Base-by-base conservation (phyloP, 2,113 vertebrate species). In the Nicator chloris region DNA sequence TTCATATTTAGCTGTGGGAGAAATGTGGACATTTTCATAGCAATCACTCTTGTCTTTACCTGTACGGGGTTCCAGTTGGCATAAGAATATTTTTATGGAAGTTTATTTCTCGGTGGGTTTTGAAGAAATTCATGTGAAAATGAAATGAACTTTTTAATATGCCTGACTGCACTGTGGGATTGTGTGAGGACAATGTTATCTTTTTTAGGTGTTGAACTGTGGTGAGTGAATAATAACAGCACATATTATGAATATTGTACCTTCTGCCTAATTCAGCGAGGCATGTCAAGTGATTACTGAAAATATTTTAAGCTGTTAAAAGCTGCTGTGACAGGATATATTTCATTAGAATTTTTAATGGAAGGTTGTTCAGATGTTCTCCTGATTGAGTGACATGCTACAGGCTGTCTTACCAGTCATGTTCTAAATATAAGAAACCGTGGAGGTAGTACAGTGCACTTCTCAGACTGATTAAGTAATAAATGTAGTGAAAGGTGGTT, bases 221-320 rank as follows among this genome's bases (percentile, higher is more conserved):
- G 37, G 40, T 49, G 79, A 86, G 10, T 54, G 49, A 89, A 65
- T 92, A 90, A 53, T 87, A 95, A 76, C 54, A 84, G 73, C 73
- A 53, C 49, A 57, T 73, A 82, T 79, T 33, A 40, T 82, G 50
- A 91, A 51, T 93, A 79, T 80, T 3, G 0, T 89, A 73, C 63
- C 61, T 91, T 91, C 66, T 89, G 86, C 61, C 70, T 93, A 57
- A 91, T 72, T 89, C 86, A 91, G 31, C 1, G 13, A 91, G 82
- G 83, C 81, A 39, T 82, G 83, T 89, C 83, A 95, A 95, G 66
- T 92, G 87, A 90, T 95, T 87, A 69, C 84, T 82, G 94, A 87
- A 96, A 97, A 96, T 95, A 95, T 96, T 96, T 93, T 90, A 89
- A 76, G 70, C 57, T 85, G 57, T 92, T 94, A 87, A 87, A 91